A percentile compares a stretch with the other conserved stretches of the same genome.
phyloP scores from a whole-genome alignment of 1,140 invertebrate species.

The Bombus superbus region DNA sequence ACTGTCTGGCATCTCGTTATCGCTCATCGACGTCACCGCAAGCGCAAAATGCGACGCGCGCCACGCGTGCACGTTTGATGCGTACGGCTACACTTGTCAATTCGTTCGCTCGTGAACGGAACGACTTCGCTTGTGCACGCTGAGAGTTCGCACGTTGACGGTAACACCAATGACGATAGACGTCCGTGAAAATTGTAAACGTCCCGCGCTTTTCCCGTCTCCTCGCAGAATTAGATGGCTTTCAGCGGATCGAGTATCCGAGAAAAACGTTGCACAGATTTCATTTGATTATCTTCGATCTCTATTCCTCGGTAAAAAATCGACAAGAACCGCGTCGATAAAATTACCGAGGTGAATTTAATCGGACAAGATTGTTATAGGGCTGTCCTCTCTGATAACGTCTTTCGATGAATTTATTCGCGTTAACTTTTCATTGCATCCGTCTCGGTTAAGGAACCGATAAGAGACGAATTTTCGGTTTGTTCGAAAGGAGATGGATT shows the following conservation, averaged over 20 bases:
- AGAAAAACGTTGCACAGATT: not conserved
- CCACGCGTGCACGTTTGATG: slow-evolving; percentile 29
- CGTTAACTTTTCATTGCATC: not conserved
- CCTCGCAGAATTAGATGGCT: slow-evolving; percentile 29
- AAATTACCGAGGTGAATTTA: no score
- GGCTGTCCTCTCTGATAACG: no score
- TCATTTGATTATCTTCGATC: not conserved
- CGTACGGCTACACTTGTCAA: slow-evolving; percentile 46
- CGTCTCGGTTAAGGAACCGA: not conserved
- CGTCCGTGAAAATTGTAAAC: slow-evolving; percentile 40
- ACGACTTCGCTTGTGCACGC: slow-evolving; percentile 33
- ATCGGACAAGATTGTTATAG: no score
- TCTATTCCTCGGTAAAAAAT: no score
- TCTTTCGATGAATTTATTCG: not conserved
- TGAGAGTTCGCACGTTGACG: slow-evolving; percentile 35
- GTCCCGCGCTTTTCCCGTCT: slow-evolving; percentile 19
- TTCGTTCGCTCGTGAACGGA: slow-evolving; percentile 52
- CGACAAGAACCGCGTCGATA: no score
- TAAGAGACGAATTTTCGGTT: not conserved
- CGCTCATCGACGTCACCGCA: slow-evolving; percentile 46
- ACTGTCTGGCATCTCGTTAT: slow-evolving; percentile 58
- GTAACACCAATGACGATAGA: slow-evolving; percentile 31
- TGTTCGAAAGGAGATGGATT: not conserved
- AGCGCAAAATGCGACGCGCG: slow-evolving; percentile 50
- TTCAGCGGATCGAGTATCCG: slow-evolving; percentile 20